These are phyloP conservation scores for Leptoclinus maculatus DNA, from an alignment of 2,797 vertebrate genomes.

Conservation along the genomic window DNA sequence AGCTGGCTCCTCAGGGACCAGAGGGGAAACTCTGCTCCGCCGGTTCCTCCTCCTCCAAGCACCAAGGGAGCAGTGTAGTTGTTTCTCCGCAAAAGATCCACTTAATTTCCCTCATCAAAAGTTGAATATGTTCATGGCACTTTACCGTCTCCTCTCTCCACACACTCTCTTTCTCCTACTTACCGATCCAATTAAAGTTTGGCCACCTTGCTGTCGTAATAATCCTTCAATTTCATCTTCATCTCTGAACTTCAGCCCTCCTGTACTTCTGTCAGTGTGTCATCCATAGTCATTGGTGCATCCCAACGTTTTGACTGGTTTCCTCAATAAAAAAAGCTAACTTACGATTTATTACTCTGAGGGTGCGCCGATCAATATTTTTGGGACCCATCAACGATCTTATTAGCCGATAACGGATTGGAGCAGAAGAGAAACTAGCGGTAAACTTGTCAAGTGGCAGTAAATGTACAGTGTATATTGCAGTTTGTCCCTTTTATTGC, in stretches of 20 bases:
- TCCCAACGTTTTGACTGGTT: background rate
- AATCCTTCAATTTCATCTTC: constrained; percentile 58
- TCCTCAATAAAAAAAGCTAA: background rate
- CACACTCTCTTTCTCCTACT: constrained; percentile 33
- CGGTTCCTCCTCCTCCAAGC: constrained; percentile 16
- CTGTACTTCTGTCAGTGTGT: background rate
- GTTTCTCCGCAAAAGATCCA: constrained; percentile 43
- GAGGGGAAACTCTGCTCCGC: constrained; percentile 29
- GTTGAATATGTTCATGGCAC: constrained; percentile 63
- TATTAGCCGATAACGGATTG: background rate
- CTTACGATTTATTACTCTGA: background rate
- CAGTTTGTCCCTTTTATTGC: too few relatives aligned
- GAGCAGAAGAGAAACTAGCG: background rate
- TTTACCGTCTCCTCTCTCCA: constrained; percentile 10
- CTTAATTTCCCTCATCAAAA: constrained; percentile 62
- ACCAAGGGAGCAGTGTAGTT: constrained; percentile 18
- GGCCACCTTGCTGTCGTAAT: constrained; percentile 39
- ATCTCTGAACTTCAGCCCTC: constrained; percentile 34
- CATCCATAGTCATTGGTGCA: background rate
- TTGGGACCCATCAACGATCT: background rate
- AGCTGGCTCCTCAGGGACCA: constrained; percentile 36
- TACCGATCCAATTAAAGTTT: constrained; percentile 61
- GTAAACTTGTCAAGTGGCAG: background rate
- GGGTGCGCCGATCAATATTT: background rate
- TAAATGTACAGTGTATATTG: too few relatives aligned